Evolutionary conservation across 1,140 invertebrate genomes (phyloP).

Genomic region (Colletes latitarsis): DNA sequence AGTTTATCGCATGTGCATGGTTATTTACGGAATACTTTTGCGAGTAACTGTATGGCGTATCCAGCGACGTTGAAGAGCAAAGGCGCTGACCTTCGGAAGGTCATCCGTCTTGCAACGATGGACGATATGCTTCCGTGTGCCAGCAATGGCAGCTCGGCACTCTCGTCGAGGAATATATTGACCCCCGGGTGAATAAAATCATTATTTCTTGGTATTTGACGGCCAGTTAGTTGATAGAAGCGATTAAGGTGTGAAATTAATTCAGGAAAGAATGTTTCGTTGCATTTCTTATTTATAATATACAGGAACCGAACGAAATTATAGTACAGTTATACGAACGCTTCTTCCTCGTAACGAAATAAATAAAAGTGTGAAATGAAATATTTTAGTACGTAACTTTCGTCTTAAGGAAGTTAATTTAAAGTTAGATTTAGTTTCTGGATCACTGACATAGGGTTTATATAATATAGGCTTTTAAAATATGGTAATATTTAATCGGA

Average conservation of each 20-base stretch:
- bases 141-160: slow-evolving; percentile 26
- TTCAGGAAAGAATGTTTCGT: slow-evolving; percentile 2
- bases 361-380: no score
- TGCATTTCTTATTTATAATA: slow-evolving; percentile 11
- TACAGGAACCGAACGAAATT: no score
- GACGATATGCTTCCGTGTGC: slow-evolving; percentile 70
- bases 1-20: slow-evolving; percentile 18
- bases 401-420: no score
- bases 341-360: no score
- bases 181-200: slow-evolving; percentile 54
- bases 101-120: slow-evolving; percentile 61
- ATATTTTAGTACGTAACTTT: no score
- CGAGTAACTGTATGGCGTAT: slow-evolving; percentile 1
- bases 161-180: slow-evolving; percentile 44
- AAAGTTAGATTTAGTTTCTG: no score
- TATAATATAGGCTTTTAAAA: no score
- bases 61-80: slow-evolving; percentile 52
- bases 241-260: slow-evolving; percentile 42
- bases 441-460: no score
- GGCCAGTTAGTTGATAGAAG: slow-evolving; percentile 36
- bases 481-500: no score
- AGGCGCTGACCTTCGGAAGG: slow-evolving; percentile 72
- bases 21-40: slow-evolving; percentile 27
- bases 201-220: slow-evolving; percentile 47
- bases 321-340: no score